Percentiles rank a stretch among this genome's conserved stretches.
Evolutionary conservation across 2,797 vertebrate genomes (phyloP).

Genomic region (Ambastaia sidthimunki): DNA sequence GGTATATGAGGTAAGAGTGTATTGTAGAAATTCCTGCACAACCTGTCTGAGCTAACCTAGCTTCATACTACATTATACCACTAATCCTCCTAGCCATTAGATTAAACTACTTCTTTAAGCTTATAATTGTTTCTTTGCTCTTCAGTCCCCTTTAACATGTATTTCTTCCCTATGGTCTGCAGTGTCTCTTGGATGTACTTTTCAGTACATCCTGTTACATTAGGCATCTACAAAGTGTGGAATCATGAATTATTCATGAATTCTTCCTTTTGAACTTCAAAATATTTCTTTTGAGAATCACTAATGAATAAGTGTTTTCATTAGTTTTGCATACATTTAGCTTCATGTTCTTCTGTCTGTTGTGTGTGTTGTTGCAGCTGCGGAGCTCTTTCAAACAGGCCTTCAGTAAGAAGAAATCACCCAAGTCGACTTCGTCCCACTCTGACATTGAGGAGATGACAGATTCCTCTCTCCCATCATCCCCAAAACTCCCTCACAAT

Average conservation of each 20-base stretch:
- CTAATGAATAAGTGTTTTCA: too few species aligned
- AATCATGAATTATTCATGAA: too few species aligned
- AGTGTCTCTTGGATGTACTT: too few species aligned
- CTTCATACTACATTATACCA: conserved; percentile 61
- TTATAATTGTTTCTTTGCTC: conserved; percentile 1
- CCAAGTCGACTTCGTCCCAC: conserved; percentile 96
- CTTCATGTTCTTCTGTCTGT: conserved; percentile 45
- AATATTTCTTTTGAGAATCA: too few species aligned
- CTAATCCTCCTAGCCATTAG: conserved; percentile 74
- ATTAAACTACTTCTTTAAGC: conserved; percentile 30
- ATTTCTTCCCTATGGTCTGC: neutral
- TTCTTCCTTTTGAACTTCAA: too few species aligned
- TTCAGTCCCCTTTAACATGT: neutral
- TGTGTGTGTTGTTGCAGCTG: conserved; percentile 77
- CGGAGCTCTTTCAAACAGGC: conserved; percentile 99
- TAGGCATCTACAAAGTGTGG: too few species aligned
- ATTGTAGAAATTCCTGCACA: conserved; percentile 61
- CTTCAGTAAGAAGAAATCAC: conserved; percentile 97
- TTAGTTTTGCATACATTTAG: conserved; percentile 25
- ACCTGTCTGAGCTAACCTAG: conserved; percentile 73
- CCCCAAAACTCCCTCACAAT: conserved; percentile 92
- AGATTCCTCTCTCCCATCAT: conserved; percentile 92
- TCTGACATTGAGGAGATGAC: conserved; percentile 99
- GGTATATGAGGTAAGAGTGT: conserved; percentile 98
- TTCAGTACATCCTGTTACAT: too few species aligned